Base-by-base conservation (phyloP, 2,888 invertebrate genomes). In the Cephus nigrinus region DNA sequence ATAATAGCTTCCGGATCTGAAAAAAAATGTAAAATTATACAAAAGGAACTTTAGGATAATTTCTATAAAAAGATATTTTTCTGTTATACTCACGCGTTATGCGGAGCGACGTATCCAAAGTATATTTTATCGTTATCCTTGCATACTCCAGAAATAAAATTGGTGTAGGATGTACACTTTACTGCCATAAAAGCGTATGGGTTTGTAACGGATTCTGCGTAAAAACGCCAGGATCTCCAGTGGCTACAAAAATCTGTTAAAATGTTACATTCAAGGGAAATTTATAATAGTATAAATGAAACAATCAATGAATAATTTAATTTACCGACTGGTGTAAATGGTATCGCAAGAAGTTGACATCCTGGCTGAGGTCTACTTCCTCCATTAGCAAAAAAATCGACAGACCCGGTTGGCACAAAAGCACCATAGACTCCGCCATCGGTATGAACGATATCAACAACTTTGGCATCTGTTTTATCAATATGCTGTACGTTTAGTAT, bases 281-380 rank as follows among this genome's bases (percentile, higher is more conserved):
- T 1, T 12, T 30, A 12, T 5, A 12, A 31, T n/a, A 15, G 3
- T 69, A 12, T 69, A 69, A 69, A 69, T 31, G 4, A 69, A 69
- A 23, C 4, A 69, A 30, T 4, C 5, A 30, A 31, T 69, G 11
- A 3, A 5, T 30, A 31, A 69, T 30, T 33, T 32, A 31, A 74
- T 74, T 71, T 82, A 86, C 87, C 80, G 72, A 30, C 35, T 30
- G 80, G 80, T n/a, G 80, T 79, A 40, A 84, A 35, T 3, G 79
- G 78, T 30, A 78, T 32, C 1, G 84, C 86, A 12, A 86, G 34
- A 30, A 32, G 4, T 9, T 74, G 35, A 78, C 90, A 90, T 15
- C 87, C 88, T 0, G 89, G 90, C 35, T 90, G 90, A 2, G 86
- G 84, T 69, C 86, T 81, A 30, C n/a, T 75, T 9, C 90, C 90